Conservation (phyloP, 2,888 invertebrate species). For the Lasioglossum figueresi region DNA sequence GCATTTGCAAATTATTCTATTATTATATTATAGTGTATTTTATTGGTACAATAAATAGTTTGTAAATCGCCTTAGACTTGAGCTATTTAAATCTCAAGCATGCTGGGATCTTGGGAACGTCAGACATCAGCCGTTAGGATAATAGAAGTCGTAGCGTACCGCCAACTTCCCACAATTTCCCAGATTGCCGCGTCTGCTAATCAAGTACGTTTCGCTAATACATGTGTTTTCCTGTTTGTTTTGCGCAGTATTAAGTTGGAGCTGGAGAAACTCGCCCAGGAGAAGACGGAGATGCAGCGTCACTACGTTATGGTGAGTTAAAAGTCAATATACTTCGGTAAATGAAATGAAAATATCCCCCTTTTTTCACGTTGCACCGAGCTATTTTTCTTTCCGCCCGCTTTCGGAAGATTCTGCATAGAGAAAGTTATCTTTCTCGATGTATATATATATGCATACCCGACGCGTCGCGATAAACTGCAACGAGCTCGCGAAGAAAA, state of each 20-base stretch:
- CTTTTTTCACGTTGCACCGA: not conserved
- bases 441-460: not conserved
- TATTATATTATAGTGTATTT: too few species aligned
- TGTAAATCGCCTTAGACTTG: too few species aligned
- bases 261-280: constrained; percentile 93
- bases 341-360: not conserved
- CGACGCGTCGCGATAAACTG: not conserved
- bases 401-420: not conserved
- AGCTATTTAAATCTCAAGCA: too few species aligned
- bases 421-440: not conserved
- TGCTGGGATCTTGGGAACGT: too few species aligned
- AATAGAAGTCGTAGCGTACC: not conserved
- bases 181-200: constrained; percentile 65
- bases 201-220: constrained; percentile 76
- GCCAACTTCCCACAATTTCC: not conserved
- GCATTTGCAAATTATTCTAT: too few species aligned
- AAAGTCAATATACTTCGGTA: constrained; percentile 26
- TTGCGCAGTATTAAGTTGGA: constrained; percentile 91
- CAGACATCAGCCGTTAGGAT: too few species aligned
- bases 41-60: too few species aligned
- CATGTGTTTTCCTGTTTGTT: constrained; percentile 80
- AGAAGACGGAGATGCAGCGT: constrained; percentile 95
- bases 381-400: not conserved
- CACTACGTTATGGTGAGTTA: constrained; percentile 94
- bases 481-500: not conserved